Evolutionary conservation across 2,113 vertebrate genomes (phyloP), one percentile per base, ranked within the genome.

Genomic region (Otus sunia): DNA sequence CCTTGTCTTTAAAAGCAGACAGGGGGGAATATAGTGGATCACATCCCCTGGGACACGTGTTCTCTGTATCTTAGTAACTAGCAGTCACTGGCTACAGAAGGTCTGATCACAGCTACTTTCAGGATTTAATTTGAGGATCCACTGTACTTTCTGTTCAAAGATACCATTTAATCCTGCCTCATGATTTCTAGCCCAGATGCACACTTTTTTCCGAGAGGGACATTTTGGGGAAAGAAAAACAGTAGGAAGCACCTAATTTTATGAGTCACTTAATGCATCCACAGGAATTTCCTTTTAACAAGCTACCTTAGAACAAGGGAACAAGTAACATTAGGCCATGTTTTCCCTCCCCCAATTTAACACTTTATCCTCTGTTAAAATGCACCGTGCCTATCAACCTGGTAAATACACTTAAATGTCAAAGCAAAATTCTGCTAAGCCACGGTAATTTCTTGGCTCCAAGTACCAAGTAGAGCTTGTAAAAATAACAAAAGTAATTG

Each of bases 181-280:
- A 32, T 14, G 12, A 66, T 34, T 88, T 60, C 69, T 55, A 47
- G 41, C 8, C 11, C 26, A 43, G 34, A 60, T 43, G 7, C 39
- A 52, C 5, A 55, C 5, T 4, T 43, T 83, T 80, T 63, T 43
- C 85, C 81, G 79, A 76, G 34, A 68, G 8, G 1, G 10, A 21
- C 18, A 36, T 73, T 86, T 72, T 39, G 4, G 20, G 34, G 36
- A 82, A 92, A 75, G 19, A 2, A 25, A 64, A 79, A 83, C 23
- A 66, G 13, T 30, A 85, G 67, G 34, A 66, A 68, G 22, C 2
- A 29, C 8, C 22, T 52, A 8, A 81, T 53, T 90, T 92, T 69
- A 3, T n/a, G 11, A 74, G 23, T 22, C 34, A 45, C 10, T 86
- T 59, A 62, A 52, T 0, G 1, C 0, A 10, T 9, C 47, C 16